These are phyloP conservation scores for Myanophis thanlyinensis DNA, from an alignment of 2,113 vertebrate species.

Conservation along the genomic window DNA sequence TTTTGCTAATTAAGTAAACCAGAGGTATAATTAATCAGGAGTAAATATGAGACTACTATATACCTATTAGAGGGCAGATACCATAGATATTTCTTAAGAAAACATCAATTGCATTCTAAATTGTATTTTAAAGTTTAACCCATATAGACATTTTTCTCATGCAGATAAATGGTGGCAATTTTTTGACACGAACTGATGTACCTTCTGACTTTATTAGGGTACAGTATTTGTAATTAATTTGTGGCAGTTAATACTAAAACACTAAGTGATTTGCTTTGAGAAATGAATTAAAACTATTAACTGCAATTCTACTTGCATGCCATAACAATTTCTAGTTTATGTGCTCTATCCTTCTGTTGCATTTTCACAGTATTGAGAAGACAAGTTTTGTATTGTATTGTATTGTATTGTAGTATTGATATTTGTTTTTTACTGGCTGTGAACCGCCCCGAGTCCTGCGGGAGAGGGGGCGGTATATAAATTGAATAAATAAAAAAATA, in stretches of 20 bases:
- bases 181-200: slow-evolving; percentile 71
- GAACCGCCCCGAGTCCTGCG: too few species aligned
- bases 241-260: slow-evolving; percentile 64
- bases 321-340: slow-evolving; percentile 36
- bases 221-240: slow-evolving; percentile 77
- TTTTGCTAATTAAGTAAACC: slow-evolving; percentile 4
- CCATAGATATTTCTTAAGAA: neutral
- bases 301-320: slow-evolving; percentile 59
- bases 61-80: neutral
- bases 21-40: neutral
- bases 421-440: too few species aligned
- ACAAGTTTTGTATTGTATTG: too few species aligned
- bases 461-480: too few species aligned
- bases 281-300: slow-evolving; percentile 36
- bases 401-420: too few species aligned
- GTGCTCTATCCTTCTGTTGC: slow-evolving; percentile 16
- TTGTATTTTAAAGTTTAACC: slow-evolving; percentile 57
- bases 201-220: slow-evolving; percentile 80
- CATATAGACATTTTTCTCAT: slow-evolving; percentile 71
- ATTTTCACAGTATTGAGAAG: slow-evolving; percentile 28
- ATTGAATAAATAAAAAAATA: too few species aligned
- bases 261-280: slow-evolving; percentile 8
- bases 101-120: neutral
- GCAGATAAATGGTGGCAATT: slow-evolving; percentile 91
- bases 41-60: neutral